phyloP scores from a whole-genome alignment of 1,140 invertebrate genomes.

The Ips typographus region DNA sequence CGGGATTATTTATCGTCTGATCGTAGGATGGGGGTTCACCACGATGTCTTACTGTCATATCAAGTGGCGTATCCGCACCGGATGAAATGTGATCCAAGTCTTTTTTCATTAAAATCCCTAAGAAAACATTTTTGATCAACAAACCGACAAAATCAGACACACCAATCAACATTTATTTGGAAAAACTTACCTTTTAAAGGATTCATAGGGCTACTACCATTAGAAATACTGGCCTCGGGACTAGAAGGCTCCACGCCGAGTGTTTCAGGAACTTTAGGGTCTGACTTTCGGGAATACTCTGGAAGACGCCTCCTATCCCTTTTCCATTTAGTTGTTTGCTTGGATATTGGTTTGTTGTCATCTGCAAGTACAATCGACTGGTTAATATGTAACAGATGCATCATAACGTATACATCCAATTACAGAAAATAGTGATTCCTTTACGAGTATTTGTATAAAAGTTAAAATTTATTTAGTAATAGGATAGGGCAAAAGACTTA shows the following conservation, averaged over 20 bases:
- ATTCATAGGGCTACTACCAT: constrained; percentile 21
- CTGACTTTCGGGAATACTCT: constrained; percentile 51
- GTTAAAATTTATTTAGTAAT: too few species aligned
- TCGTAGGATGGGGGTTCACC: constrained; percentile 60
- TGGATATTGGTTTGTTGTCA: constrained; percentile 57
- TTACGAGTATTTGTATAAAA: too few species aligned
- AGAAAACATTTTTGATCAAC: neutral
- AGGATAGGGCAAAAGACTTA: too few species aligned
- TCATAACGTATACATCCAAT: neutral
- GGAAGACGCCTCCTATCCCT: constrained; percentile 58
- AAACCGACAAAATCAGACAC: too few species aligned
- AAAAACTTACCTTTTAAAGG: constrained; percentile 17
- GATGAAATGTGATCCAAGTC: constrained; percentile 32
- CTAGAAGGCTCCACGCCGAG: constrained; percentile 38
- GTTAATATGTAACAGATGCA: neutral
- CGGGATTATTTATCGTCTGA: constrained; percentile 55
- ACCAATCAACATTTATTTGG: too few species aligned
- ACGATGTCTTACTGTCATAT: constrained; percentile 57
- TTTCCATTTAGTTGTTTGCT: constrained; percentile 64
- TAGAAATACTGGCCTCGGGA: constrained; percentile 34
- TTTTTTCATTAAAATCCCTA: constrained; percentile 39
- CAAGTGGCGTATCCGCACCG: constrained; percentile 55
- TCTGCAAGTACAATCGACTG: constrained; percentile 27
- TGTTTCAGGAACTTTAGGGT: constrained; percentile 46
- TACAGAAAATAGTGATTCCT: neutral